Evolutionary conservation across 2,888 invertebrate species (phyloP).

Genomic region (Stomorhina lunata): DNA sequence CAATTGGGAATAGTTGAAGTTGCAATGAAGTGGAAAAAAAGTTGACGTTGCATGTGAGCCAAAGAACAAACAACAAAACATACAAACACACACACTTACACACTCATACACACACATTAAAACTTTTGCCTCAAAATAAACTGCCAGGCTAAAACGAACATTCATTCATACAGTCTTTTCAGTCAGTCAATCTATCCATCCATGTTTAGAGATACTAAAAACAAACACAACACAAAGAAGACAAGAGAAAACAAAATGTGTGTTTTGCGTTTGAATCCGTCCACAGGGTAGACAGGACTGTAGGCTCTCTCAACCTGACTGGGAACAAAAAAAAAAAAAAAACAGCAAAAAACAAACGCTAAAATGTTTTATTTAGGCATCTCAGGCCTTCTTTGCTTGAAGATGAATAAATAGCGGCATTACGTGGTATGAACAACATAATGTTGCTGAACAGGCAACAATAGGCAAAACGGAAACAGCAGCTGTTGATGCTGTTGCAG

Average conservation of each 20-base stretch:
- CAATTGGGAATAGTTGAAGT: conserved; percentile 65
- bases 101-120: neutral
- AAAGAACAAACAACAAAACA: conserved; percentile 53
- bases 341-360: no score
- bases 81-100: neutral
- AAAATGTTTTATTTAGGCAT: conserved; percentile 12
- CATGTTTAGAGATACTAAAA: conserved; percentile 13
- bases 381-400: neutral
- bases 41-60: conserved; percentile 65
- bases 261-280: conserved; percentile 46
- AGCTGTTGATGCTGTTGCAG: conserved; percentile 54
- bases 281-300: conserved; percentile 39
- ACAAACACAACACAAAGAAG: conserved; percentile 24
- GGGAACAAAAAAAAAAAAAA: neutral
- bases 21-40: conserved; percentile 66
- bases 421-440: neutral
- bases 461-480: conserved; percentile 51
- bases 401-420: neutral
- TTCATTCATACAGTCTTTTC: conserved; percentile 1
- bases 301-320: conserved; percentile 37
- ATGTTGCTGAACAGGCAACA: neutral
- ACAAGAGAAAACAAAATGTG: conserved; percentile 9
- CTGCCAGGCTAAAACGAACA: neutral
- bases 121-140: neutral
- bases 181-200: conserved; percentile 21